These are phyloP conservation scores for Pachypeltis micranthus DNA, from an alignment of 1,140 invertebrate species.

Conservation along the genomic window DNA sequence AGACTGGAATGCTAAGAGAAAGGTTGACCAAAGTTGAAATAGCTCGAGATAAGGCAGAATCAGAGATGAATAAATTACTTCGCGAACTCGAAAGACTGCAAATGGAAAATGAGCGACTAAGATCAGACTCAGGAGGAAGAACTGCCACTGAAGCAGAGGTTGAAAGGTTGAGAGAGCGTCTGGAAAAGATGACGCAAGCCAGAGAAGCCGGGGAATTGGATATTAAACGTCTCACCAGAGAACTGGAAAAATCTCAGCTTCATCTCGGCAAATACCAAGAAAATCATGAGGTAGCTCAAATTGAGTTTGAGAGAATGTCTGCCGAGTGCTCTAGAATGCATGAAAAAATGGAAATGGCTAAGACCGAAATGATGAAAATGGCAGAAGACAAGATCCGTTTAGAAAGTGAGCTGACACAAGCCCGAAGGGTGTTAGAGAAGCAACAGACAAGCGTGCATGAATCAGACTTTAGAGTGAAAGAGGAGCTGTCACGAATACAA, in stretches of 20 bases:
- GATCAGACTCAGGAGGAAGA: constrained; percentile 38
- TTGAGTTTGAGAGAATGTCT: constrained; percentile 69
- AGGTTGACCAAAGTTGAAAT: constrained; percentile 73
- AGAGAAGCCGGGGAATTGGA: constrained; percentile 72
- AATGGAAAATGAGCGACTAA: constrained; percentile 27
- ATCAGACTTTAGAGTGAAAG: constrained; percentile 36
- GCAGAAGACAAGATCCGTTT: constrained; percentile 41
- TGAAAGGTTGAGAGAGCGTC: constrained; percentile 67
- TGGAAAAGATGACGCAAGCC: constrained; percentile 66
- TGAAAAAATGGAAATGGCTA: constrained; percentile 58
- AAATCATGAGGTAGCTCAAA: constrained; percentile 60
- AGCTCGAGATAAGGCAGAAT: constrained; percentile 66
- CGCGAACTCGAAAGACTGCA: constrained; percentile 61
- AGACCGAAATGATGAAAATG: constrained; percentile 41
- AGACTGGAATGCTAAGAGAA: constrained; percentile 71
- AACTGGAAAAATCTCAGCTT: constrained; percentile 73
- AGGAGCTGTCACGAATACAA: constrained; percentile 37
- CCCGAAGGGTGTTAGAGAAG: constrained; percentile 50
- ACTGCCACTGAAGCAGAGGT: constrained; percentile 52
- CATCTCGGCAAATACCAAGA: constrained; percentile 69
- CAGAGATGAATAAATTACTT: constrained; percentile 69
- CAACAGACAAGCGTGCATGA: constrained; percentile 42
- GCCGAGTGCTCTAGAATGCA: constrained; percentile 65
- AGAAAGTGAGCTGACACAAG: constrained; percentile 58
- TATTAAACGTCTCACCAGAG: constrained; percentile 68